Percentiles rank a stretch among this genome's conserved stretches.
These are phyloP conservation scores for Squalus acanthias DNA, from an alignment of 2,797 vertebrate genomes.

Conservation along the genomic window DNA sequence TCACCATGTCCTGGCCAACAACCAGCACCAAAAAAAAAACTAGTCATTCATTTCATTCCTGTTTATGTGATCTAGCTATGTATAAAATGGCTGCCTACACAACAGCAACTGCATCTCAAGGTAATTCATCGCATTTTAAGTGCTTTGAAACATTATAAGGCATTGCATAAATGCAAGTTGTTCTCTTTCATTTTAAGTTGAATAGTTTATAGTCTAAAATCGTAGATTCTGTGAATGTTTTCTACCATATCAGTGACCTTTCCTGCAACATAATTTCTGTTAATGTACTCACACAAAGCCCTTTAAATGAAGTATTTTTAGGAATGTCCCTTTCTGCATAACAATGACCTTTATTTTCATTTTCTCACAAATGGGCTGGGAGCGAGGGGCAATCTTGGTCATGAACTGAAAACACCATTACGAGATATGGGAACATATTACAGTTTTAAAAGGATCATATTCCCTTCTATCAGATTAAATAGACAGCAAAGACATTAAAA, in stretches of 20 bases:
- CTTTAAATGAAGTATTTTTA: not conserved
- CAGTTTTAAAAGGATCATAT: slow-evolving; percentile 3
- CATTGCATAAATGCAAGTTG: not conserved
- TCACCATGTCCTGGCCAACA: not conserved
- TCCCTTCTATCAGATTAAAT: slow-evolving; percentile 11
- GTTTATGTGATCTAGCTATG: not conserved
- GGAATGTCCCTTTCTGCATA: not conserved
- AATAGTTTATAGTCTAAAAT: not conserved
- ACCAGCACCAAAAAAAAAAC: not conserved
- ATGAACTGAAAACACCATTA: not conserved
- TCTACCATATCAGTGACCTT: not conserved
- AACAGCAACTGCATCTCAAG: not conserved
- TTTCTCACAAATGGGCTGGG: not conserved
- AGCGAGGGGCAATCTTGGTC: not conserved
- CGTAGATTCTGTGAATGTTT: not conserved
- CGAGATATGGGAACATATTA: not conserved
- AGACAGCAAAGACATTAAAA: not conserved
- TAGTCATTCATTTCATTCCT: not conserved
- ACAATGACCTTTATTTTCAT: not conserved
- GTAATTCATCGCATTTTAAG: not conserved
- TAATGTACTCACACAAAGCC: not conserved
- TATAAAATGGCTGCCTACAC: not conserved
- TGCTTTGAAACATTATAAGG: not conserved
- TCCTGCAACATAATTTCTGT: not conserved
- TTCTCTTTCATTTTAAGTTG: not conserved